Conservation (phyloP, 2,888 invertebrate species). For the Dicyrtoma fusca region DNA sequence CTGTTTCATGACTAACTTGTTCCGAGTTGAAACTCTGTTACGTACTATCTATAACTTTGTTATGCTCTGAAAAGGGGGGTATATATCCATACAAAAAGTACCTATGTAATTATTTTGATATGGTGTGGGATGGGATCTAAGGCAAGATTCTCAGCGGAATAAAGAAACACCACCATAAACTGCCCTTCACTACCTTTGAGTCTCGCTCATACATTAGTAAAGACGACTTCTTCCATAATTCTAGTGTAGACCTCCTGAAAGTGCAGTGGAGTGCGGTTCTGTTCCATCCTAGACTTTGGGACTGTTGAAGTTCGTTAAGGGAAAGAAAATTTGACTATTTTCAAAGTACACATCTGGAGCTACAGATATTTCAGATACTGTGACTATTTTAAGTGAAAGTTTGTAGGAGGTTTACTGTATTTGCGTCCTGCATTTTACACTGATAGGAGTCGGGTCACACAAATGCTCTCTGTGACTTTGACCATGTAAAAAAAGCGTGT, state of each 20-base stretch:
- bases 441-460: background rate
- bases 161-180: background rate
- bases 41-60: too few species aligned
- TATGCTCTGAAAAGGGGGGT: too few species aligned
- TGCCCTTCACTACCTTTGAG: constrained; percentile 1
- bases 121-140: too few species aligned
- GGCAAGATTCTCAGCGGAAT: background rate
- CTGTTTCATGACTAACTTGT: constrained; percentile 14
- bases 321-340: too few species aligned
- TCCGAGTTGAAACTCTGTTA: background rate
- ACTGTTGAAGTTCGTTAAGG: too few species aligned
- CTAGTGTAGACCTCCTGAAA: too few species aligned
- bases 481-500: background rate
- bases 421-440: background rate
- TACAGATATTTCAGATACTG: background rate
- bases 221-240: background rate
- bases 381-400: background rate
- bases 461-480: too few species aligned
- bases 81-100: background rate
- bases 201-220: constrained; percentile 3
- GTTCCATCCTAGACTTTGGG: too few species aligned
- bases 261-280: too few species aligned
- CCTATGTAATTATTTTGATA: background rate
- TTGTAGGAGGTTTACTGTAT: background rate
- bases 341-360: background rate